Evolutionary conservation across 2,797 vertebrate species (phyloP).

Genomic region (Forpus xanthops): DNA sequence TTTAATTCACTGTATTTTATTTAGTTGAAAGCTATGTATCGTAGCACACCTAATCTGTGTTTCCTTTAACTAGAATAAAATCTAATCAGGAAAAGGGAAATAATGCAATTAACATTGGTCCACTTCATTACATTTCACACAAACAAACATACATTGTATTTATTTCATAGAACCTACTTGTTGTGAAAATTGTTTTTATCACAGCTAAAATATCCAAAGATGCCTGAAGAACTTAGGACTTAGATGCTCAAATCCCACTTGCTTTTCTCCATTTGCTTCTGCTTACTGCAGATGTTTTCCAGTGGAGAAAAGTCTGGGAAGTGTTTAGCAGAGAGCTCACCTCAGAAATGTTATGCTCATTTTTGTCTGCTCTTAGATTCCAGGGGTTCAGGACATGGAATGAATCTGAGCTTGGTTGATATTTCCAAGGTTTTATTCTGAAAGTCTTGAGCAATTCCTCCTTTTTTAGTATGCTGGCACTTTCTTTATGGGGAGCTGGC

Average conservation of each 20-base stretch:
- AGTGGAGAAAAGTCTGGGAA: conserved; percentile 12
- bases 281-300: conserved; percentile 5
- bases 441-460: background rate
- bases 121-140: background rate
- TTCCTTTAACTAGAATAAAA: conserved; percentile 21
- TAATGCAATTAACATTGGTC: background rate
- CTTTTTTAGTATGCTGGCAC: background rate
- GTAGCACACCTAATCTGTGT: background rate
- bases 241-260: background rate
- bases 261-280: conserved; percentile 32
- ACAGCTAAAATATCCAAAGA: background rate
- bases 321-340: conserved; percentile 15
- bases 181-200: background rate
- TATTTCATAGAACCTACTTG: background rate
- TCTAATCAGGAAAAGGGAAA: background rate
- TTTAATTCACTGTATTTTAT: background rate
- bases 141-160: background rate
- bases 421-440: background rate
- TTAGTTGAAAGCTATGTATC: background rate
- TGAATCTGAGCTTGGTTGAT: background rate
- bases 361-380: background rate
- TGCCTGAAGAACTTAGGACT: background rate
- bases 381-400: background rate
- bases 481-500: background rate
- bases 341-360: conserved; percentile 19